Evolutionary conservation across 2,113 vertebrate genomes (phyloP).

Genomic region (Elanus axillaris): DNA sequence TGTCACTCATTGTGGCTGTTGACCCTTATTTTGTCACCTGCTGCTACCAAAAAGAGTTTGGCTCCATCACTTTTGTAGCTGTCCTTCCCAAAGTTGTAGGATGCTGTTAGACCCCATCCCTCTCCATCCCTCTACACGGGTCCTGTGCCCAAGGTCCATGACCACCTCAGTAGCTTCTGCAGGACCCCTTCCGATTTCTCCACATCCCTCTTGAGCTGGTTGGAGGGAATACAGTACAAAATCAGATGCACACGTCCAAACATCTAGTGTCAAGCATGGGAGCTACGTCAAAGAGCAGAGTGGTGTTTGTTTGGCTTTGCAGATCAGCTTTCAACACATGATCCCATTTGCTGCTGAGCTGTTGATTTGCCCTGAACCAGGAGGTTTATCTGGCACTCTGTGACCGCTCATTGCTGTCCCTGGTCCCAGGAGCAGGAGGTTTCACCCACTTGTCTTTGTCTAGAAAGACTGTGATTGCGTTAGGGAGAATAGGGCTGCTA

Average conservation of each 20-base stretch:
- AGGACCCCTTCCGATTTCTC: background rate
- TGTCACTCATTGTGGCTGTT: background rate
- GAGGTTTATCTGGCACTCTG: background rate
- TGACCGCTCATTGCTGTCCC: background rate
- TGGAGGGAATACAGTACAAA: background rate
- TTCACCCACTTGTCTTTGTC: background rate
- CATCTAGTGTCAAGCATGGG: accelerated
- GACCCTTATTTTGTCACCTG: background rate
- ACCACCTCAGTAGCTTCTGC: background rate
- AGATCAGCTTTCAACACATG: accelerated
- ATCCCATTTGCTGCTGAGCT: background rate
- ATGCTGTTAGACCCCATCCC: background rate
- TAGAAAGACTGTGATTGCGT: background rate
- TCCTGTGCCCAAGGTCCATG: background rate
- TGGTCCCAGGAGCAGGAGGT: background rate
- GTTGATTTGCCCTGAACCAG: background rate
- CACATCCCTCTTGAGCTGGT: background rate
- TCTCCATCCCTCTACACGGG: accelerated
- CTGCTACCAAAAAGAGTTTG: background rate
- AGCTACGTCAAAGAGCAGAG: background rate
- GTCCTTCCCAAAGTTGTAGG: background rate
- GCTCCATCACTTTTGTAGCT: background rate
- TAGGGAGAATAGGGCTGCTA: background rate
- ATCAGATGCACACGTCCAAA: background rate
- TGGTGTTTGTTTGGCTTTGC: background rate